Conservation (phyloP, 1,140 invertebrate species). For the Pseudomyrmex flavicornis region DNA sequence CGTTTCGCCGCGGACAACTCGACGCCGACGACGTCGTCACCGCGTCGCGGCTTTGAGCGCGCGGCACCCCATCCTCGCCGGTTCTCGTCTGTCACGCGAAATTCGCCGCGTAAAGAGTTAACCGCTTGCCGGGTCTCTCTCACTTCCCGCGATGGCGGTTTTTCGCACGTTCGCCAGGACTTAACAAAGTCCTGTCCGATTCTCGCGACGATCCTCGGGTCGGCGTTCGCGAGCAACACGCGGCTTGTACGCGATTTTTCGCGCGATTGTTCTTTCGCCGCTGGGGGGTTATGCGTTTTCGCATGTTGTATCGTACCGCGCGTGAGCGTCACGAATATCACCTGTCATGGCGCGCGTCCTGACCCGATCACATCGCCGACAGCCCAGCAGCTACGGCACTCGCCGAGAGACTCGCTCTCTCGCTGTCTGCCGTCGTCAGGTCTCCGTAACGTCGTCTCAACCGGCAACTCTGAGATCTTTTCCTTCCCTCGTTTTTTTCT, state of each 20-base stretch:
- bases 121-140: neutral
- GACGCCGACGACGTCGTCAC: neutral
- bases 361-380: neutral
- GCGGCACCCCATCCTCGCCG: neutral
- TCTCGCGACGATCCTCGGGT: too few relatives aligned
- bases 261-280: neutral
- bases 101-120: neutral
- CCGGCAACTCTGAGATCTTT: too few relatives aligned
- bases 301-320: conserved; percentile 16
- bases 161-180: too few relatives aligned
- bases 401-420: neutral
- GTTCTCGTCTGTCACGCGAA: neutral
- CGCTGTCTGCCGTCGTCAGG: too few relatives aligned
- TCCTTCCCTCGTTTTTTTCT: too few relatives aligned
- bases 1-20: neutral
- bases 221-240: too few relatives aligned
- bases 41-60: neutral
- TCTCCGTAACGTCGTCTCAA: too few relatives aligned
- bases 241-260: neutral
- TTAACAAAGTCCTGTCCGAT: too few relatives aligned
- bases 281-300: neutral
- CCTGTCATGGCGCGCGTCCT: conserved; percentile 50
- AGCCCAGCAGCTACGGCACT: neutral
- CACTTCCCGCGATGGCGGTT: neutral
- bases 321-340: conserved; percentile 35